Base-by-base conservation (phyloP, 2,888 invertebrate species). In the Pilophorus perplexus region DNA sequence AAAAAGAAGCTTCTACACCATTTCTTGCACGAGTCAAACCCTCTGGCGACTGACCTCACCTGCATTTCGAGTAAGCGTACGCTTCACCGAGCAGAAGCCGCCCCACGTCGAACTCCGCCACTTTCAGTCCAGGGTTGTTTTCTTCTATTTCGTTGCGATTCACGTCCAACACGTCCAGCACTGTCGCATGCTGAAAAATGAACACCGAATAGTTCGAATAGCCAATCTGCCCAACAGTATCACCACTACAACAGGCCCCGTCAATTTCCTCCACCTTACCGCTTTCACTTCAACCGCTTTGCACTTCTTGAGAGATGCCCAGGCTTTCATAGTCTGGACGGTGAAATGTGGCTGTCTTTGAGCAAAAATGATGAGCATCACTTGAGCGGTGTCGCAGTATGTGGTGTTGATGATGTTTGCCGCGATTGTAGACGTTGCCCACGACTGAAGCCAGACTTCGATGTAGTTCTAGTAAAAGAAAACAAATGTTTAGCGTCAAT, bases 81-180 rank as follows among this genome's bases (percentile, higher is more conserved):
- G 44, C 18, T 40, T 59, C 59, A 5, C 27, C 40, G n/a, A 59
- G 27, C 5, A 59, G 25, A 23, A 59, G 27, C 2, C 23, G 59
- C 12, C 44, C 25, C 1, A 6, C 1, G 23, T 59, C 23, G 25
- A 59, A n/a, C 18, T 37, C 5, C 3, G 22, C 8, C 14, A 40
- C 8, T 14, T 42, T 42, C 10, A 59, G 5, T 14, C 44, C 8
- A 2, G 44, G 59, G 16, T 40, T 42, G 8, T 40, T 23, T 27
- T 42, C 27, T 23, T 40, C 59, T n/a, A 59, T 40, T 10, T 42
- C 59, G 8, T 59, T 44, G 5, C 25, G 14, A 42, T 59, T 40
- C 6, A 2, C 42, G 8, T 25, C 18, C 3, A 59, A 6, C 6
- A 59, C 40, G 8, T 59, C 59, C 22, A 42, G 40, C 6, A 44